phyloP scores from a whole-genome alignment of 2,888 invertebrate genomes.

The Noctua comes region DNA sequence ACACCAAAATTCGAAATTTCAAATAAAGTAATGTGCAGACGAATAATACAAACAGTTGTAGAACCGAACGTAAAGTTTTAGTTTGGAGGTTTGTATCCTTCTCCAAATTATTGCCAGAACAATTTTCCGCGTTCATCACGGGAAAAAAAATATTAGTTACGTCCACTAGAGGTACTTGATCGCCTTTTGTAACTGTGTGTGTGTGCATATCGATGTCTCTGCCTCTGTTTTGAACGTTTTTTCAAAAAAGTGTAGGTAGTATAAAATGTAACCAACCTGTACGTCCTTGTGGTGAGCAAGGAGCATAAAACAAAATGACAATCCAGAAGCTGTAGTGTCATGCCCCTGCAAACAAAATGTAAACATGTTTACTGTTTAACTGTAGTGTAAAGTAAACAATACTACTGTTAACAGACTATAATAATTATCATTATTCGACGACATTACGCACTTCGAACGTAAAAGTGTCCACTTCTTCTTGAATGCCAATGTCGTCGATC shows the following conservation, averaged over 20 bases:
- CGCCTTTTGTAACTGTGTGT: no score
- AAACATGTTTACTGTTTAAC: constrained; percentile 47
- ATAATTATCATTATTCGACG: background rate
- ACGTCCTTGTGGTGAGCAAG: constrained; percentile 86
- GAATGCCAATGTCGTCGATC: constrained; percentile 88
- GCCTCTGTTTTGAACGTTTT: background rate
- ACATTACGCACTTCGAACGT: constrained; percentile 89
- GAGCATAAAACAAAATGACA: constrained; percentile 87
- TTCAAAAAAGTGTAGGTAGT: background rate
- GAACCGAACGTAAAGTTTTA: background rate
- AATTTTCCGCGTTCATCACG: background rate
- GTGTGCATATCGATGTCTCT: background rate
- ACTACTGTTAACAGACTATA: background rate
- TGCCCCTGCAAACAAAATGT: constrained; percentile 87
- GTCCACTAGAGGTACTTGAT: background rate
- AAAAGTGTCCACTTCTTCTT: constrained; percentile 92
- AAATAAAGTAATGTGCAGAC: background rate
- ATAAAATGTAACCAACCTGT: constrained; percentile 76
- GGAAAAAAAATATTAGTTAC: background rate
- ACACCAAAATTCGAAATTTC: background rate
- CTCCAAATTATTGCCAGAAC: background rate
- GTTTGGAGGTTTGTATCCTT: background rate
- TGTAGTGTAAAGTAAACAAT: background rate
- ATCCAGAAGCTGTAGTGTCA: constrained; percentile 91
- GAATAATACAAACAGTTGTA: background rate